Evolutionary conservation across 2,888 invertebrate genomes (phyloP).

Genomic region (Hyposoter didymator): DNA sequence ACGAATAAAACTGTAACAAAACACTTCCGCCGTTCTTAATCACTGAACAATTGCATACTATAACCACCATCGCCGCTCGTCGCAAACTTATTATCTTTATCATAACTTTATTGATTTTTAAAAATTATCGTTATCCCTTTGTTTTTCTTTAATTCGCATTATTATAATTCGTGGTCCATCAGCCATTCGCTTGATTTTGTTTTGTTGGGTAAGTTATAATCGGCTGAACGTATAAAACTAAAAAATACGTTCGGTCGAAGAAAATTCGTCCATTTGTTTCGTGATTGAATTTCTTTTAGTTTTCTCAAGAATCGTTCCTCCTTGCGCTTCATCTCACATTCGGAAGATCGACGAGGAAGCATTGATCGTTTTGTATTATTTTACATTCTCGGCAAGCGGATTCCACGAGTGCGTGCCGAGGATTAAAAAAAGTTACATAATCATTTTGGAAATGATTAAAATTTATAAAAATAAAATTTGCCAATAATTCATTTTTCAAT

Average conservation of each 20-base stretch:
- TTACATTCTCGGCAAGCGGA: constrained; percentile 29
- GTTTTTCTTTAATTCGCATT: constrained; percentile 37
- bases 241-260: constrained; percentile 25
- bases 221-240: constrained; percentile 39
- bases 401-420: background rate
- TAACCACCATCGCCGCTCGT: constrained; percentile 50
- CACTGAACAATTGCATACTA: constrained; percentile 62
- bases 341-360: constrained; percentile 65
- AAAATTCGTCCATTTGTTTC: constrained; percentile 33
- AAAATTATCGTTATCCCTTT: constrained; percentile 18
- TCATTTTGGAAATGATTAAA: background rate
- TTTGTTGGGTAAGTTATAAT: constrained; percentile 22
- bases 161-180: constrained; percentile 63
- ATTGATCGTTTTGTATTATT: constrained; percentile 50
- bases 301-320: background rate
- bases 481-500: constrained; percentile 8
- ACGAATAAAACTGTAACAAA: constrained; percentile 66
- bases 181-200: constrained; percentile 50
- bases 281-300: constrained; percentile 18
- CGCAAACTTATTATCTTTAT: constrained; percentile 42
- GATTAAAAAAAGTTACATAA: background rate
- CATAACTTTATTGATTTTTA: constrained; percentile 26
- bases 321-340: constrained; percentile 26
- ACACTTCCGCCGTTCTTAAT: constrained; percentile 57
- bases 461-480: constrained; percentile 34